These are phyloP conservation scores for Philotrypesis tridentata DNA, from an alignment of 1,140 invertebrate species.

Conservation along the genomic window DNA sequence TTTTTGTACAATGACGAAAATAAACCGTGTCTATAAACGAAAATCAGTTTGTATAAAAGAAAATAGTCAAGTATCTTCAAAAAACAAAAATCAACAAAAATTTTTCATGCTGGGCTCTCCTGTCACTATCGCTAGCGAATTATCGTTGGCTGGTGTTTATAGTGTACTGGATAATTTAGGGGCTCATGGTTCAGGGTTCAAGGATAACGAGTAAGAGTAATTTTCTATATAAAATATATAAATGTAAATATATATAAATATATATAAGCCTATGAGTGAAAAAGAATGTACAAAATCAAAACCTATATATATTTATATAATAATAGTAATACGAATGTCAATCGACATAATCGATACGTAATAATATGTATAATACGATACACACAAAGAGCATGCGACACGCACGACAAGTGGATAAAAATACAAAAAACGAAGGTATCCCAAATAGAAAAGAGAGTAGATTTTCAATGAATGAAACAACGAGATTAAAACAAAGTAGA, in stretches of 20 bases:
- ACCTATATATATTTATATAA: slow-evolving; percentile 38
- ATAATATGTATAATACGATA: slow-evolving; percentile 65
- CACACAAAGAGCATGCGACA: slow-evolving; percentile 74
- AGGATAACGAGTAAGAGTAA: slow-evolving; percentile 53
- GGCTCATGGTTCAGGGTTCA: slow-evolving; percentile 44
- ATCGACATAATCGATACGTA: slow-evolving; percentile 57
- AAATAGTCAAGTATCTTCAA: slow-evolving; percentile 30
- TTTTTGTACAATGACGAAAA: neutral
- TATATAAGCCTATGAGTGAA: slow-evolving; percentile 31
- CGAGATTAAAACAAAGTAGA: slow-evolving; percentile 53
- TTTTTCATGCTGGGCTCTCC: slow-evolving; percentile 71
- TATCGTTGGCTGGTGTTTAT: slow-evolving; percentile 60
- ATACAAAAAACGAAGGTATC: slow-evolving; percentile 69
- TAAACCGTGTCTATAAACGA: neutral
- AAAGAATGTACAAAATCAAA: slow-evolving; percentile 42
- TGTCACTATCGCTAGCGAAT: slow-evolving; percentile 73
- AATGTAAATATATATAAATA: slow-evolving; percentile 34
- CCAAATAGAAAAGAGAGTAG: slow-evolving; percentile 70
- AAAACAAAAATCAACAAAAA: slow-evolving; percentile 54
- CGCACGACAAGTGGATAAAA: slow-evolving; percentile 72
- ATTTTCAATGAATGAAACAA: slow-evolving; percentile 68
- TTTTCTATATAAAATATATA: slow-evolving; percentile 37
- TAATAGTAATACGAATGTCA: slow-evolving; percentile 49
- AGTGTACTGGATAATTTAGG: slow-evolving; percentile 52
- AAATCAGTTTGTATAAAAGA: slow-evolving; percentile 11